A percentile compares a stretch with the other conserved stretches of the same genome.
Evolutionary conservation across 2,113 vertebrate species (phyloP).

Genomic region (Sylvilagus bachmani): DNA sequence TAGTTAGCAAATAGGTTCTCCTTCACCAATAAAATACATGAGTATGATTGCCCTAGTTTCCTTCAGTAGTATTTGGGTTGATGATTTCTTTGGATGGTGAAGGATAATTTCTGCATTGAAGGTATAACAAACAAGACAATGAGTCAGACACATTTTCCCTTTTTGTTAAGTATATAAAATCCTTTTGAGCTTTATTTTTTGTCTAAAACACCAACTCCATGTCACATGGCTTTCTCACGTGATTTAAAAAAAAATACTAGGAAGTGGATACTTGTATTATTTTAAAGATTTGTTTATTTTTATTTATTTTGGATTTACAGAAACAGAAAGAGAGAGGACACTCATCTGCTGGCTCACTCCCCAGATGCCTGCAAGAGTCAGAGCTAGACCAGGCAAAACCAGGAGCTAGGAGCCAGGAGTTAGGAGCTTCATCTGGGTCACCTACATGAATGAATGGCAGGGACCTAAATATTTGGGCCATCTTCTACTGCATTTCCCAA

Average conservation of each 20-base stretch:
- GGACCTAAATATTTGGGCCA: too few species aligned
- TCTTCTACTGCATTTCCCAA: too few species aligned
- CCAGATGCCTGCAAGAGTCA: too few species aligned
- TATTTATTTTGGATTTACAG: too few species aligned
- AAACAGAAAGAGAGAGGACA: too few species aligned
- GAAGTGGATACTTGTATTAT: background rate
- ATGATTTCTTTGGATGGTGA: background rate
- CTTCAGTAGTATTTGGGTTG: background rate
- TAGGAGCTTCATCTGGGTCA: too few species aligned
- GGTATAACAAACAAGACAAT: background rate
- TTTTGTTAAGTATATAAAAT: background rate
- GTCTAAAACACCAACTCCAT: background rate
- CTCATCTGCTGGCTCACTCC: too few species aligned
- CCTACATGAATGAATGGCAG: too few species aligned
- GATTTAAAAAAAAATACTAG: background rate
- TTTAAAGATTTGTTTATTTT: too few species aligned
- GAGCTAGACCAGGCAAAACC: too few species aligned
- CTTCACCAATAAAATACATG: background rate
- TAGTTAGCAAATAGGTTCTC: background rate
- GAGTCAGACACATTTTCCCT: background rate
- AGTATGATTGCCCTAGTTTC: background rate
- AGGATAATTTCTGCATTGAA: slow-evolving; percentile 16
- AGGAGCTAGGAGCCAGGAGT: too few species aligned
- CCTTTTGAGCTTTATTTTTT: background rate
- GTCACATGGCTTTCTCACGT: background rate